These are phyloP conservation scores for Trachelus tabidus DNA, from an alignment of 2,888 invertebrate genomes.

Conservation along the genomic window DNA sequence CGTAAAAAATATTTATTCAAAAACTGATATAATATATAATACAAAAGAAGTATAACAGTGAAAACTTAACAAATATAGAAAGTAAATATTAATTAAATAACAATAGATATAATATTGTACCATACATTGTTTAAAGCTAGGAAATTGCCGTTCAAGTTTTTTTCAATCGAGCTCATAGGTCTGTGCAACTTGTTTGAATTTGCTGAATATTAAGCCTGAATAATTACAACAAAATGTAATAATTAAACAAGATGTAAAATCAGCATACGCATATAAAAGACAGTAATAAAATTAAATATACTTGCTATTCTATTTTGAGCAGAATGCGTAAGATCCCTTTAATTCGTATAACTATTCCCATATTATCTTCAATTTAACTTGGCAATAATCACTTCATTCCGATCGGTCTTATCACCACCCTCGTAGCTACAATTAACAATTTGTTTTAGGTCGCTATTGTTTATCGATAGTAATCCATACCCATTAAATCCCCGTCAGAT, in stretches of 20 bases:
- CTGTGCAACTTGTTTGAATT: neutral
- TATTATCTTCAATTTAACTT: neutral
- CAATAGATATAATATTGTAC: slow-evolving; percentile 3
- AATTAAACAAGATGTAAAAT: neutral
- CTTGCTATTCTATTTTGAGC: neutral
- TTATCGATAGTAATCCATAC: neutral
- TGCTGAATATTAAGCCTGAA: neutral
- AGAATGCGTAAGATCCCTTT: neutral
- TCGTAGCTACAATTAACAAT: neutral
- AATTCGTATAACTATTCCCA: neutral
- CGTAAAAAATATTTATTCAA: slow-evolving; percentile 21
- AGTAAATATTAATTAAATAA: slow-evolving; percentile 7
- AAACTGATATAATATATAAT: slow-evolving; percentile 10
- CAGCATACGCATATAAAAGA: neutral
- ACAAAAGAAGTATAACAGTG: slow-evolving; percentile 9
- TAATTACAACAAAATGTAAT: neutral
- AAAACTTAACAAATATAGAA: slow-evolving; percentile 15
- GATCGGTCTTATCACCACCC: neutral
- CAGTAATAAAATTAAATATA: neutral
- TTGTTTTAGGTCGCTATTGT: neutral
- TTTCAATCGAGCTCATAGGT: neutral
- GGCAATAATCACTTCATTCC: neutral
- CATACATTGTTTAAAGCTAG: slow-evolving; percentile 1
- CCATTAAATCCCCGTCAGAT: slow-evolving; percentile 28
- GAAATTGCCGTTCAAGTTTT: neutral